Evolutionary conservation across 2,888 invertebrate genomes (phyloP), one percentile per base, ranked within the genome.

Genomic region (Abrostola triplasia): DNA sequence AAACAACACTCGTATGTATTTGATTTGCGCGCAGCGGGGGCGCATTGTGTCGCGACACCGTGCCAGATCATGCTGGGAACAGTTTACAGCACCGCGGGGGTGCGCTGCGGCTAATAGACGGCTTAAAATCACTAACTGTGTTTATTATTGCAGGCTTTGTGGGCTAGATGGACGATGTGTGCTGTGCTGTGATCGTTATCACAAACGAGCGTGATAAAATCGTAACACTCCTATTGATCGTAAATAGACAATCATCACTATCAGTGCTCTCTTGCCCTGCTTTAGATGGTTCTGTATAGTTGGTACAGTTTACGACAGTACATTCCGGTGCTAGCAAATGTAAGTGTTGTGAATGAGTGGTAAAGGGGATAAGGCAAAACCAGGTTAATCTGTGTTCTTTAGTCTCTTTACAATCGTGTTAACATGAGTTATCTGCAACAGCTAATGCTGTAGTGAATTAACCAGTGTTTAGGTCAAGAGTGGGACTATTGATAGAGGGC

Each of bases 11-110:
- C 42, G 51, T 36, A 64, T 53, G 58, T 76, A 79, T 76, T 71
- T 73, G 66, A 79, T 77, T 76, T 64, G 63, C 44, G 57, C 79
- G 41, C 79, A 56, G 64, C 81, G 66, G 79, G 81, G 36, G 62
- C 35, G 35, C 49, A 67, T 80, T 81, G 73, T 81, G 65, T 52
- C 52, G 49, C 5, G 59, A 70, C 69, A 67, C 68, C 24, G 81
- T 72, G 74, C 36, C 65, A 51, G 60, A 70, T 65, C 73, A 64
- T 24, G 76, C 79, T 59, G 70, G 35, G 74, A 67, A 55, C 61
- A 64, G 65, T 64, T 77, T 62, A 66, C 11, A 54, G 36, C 78
- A 13, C 78, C 37, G 47, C 76, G 64, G 78, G 75, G 56, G 41
- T 38, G 36, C 57, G 59, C 62, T 62, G 55, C 67, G 35, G 35